Base-by-base conservation (phyloP, 1,140 invertebrate species). In the Achatina immaculata region DNA sequence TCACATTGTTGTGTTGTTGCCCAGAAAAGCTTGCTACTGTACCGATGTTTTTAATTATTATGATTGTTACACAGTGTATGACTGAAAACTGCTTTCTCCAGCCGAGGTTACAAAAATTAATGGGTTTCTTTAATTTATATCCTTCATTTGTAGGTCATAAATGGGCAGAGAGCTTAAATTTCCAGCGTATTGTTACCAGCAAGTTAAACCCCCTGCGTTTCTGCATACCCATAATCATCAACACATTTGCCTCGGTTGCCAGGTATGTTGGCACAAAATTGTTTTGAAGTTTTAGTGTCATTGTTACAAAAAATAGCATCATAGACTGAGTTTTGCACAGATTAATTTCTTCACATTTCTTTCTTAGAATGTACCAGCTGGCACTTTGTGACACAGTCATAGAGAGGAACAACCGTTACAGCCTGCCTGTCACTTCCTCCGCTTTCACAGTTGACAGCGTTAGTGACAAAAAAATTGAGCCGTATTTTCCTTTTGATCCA, bases 361-460 rank as follows among this genome's bases (percentile, higher is more conserved):
- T n/a, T n/a, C n/a, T n/a, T 84, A 91, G 90, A 62, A 83, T 94
- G n/a, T 95, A 97, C 90, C 97, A 98, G 89, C 92, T 98, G 66
- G 96, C 95, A 6, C 98, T 98, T 91, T 98, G 97, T 91, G 95
- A 97, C 89, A 94, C 96, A 0, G 93, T 98, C 66, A 95, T 98
- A 51, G 96, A 98, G 86, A 94, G 94, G 81, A 98, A 98, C 91
- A 92, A 93, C 2, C 92, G 95, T 55, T 93, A 93, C 28, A 93
- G 93, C 38, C 87, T 96, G 62, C 93, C 94, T 2, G 92, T 88
- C 28, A 74, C 83, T 14, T 76, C 51, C 65, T 38, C 42, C 48
- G 77, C 62, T 51, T 78, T 40, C 74, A 48, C 36, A 43, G 62
- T 45, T 68, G 77, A 31, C 38, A 36, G 62, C 78, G 55, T 62